Conservation (phyloP, 2,888 invertebrate genomes). For the Amphipoea oculea region DNA sequence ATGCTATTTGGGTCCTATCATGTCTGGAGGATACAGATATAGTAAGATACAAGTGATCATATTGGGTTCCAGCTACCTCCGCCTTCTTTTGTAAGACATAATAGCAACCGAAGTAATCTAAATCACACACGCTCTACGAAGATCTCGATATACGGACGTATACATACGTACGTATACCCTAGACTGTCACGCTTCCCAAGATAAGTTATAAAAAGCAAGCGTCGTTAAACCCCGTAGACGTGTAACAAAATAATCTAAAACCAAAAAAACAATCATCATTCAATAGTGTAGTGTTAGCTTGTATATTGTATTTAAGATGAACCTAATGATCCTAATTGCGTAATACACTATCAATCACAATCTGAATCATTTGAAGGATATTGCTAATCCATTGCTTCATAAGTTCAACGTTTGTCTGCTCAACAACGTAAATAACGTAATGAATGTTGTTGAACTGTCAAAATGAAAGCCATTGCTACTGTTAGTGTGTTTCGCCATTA, state of each 20-base stretch:
- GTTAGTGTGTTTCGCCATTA: too few relatives aligned
- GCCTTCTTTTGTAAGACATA: neutral
- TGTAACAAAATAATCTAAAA: neutral
- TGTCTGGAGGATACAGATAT: neutral
- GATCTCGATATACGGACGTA: conserved; percentile 14
- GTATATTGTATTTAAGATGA: neutral
- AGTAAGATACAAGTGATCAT: neutral
- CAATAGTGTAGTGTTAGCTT: neutral
- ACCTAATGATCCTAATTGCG: too few relatives aligned
- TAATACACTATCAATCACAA: too few relatives aligned
- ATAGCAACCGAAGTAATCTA: neutral
- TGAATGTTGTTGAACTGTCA: too few relatives aligned
- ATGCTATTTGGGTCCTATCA: neutral
- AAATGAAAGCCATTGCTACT: too few relatives aligned
- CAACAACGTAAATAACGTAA: neutral
- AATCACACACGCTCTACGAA: neutral
- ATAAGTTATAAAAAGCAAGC: neutral
- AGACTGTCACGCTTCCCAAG: neutral
- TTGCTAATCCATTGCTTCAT: neutral
- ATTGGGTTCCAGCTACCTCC: neutral
- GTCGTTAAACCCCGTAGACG: neutral
- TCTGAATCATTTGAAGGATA: neutral
- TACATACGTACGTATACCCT: neutral
- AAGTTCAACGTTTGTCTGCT: neutral
- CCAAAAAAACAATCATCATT: neutral